Base-by-base conservation (phyloP, 2,113 vertebrate genomes). In the Stigmatopora argus region DNA sequence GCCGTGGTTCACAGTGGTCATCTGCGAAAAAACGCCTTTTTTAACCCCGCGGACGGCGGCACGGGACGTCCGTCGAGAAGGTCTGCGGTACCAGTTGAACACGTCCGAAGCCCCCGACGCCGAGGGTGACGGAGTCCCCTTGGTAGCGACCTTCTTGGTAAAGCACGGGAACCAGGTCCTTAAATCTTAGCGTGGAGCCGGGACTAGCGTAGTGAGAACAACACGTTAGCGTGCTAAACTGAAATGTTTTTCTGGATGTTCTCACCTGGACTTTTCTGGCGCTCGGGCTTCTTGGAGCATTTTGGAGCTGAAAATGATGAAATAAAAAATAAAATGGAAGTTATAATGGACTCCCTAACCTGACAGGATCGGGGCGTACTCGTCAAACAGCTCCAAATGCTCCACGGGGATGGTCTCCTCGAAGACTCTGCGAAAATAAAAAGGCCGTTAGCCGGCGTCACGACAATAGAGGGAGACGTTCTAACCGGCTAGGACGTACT, bases 341-440 rank as follows among this genome's bases (percentile, higher is more conserved):
- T 31, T 31, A 1, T 31, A 31, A 31, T 31, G 26, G 26, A 31
- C 26, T 31, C 26, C 26, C 26, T 31, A 31, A 31, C 26, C 26
- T 31, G 3, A 31, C 26, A 31, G 52, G 31, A 11, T 7, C 2
- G 1, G 19, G 19, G 85, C 90, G 1, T 78, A 92, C 91, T 92
- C 91, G 17, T 92, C 88, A 75, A 90, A 91, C 1, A 92, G 83
- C 74, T 92, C 90, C 64, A 92, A 78, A 67, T 89, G 87, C 57
- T 92, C 91, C 23, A 90, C 49, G 0, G 91, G 91, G 66, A 92
- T 92, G 0, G 91, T 91, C 75, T 92, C 91, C 63, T 91, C 90
- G 79, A 92, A 92, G 23, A 92, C 88, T 72, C 91, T 56, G 92
- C 41, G 34, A 71, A 12, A 53, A 69, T 41, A 64, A 1, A 69